phyloP scores from a whole-genome alignment of 2,113 vertebrate species.

The Reinhardtius hippoglossoides region DNA sequence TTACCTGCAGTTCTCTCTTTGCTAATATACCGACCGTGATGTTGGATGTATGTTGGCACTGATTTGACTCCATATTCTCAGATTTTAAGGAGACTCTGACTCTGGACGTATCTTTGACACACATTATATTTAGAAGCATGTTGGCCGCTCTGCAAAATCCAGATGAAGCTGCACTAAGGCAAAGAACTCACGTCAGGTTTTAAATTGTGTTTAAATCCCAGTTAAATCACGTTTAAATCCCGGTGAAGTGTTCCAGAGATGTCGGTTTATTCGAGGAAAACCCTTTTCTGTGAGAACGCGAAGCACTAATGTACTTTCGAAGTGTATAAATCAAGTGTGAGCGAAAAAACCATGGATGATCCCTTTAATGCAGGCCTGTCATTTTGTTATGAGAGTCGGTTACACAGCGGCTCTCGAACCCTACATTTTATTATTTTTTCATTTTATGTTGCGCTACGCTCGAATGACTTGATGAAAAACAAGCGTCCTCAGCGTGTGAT shows the following conservation, averaged over 20 bases:
- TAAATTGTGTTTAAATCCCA: neutral
- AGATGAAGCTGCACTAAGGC: neutral
- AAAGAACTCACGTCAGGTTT: neutral
- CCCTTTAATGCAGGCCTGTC: constrained; percentile 57
- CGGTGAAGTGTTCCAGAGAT: neutral
- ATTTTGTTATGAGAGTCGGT: constrained; percentile 61
- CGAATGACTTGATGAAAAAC: constrained; percentile 52
- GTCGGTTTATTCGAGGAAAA: constrained; percentile 19
- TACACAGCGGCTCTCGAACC: constrained; percentile 43
- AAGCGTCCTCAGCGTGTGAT: constrained; percentile 45
- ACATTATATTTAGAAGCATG: neutral
- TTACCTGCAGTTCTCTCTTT: too few species aligned
- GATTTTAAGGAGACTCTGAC: too few species aligned
- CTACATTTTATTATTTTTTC: constrained; percentile 48
- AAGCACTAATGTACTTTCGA: constrained; percentile 10
- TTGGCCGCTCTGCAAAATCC: neutral
- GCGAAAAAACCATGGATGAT: constrained; percentile 21
- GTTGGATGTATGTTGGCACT: neutral
- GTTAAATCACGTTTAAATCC: constrained; percentile 3
- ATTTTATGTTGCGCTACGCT: constrained; percentile 27
- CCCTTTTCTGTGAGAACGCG: neutral
- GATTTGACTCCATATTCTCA: neutral
- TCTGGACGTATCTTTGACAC: neutral
- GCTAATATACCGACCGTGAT: too few species aligned
- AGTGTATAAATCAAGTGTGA: constrained; percentile 52